Conservation (phyloP, 2,888 invertebrate genomes). For the Coelopa pilipes region DNA sequence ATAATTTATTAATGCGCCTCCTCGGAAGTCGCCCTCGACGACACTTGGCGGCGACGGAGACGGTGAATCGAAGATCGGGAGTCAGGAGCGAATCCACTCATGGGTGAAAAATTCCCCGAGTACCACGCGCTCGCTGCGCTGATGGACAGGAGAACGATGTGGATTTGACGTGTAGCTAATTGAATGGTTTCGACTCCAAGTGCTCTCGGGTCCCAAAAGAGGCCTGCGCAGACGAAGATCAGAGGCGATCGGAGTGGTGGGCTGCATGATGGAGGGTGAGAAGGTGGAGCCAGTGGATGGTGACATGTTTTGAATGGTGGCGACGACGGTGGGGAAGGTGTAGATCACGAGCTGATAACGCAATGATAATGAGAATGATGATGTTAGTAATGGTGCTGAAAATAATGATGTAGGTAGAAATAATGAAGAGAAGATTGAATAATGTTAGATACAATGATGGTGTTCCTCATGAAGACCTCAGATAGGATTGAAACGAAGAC, state of each 20-base stretch:
- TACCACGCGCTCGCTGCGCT: conserved; percentile 21
- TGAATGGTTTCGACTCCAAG: conserved; percentile 50
- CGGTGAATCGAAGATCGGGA: background rate
- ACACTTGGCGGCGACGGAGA: conserved; percentile 21
- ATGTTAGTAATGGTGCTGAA: too few relatives aligned
- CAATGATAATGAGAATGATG: too few relatives aligned
- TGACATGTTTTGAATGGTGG: background rate
- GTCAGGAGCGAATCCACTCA: conserved; percentile 9
- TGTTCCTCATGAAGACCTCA: too few relatives aligned
- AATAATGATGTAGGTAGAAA: too few relatives aligned
- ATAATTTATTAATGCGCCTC: conserved; percentile 29
- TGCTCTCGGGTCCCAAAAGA: background rate
- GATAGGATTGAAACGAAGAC: too few relatives aligned
- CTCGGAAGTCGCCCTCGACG: conserved; percentile 14
- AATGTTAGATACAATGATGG: too few relatives aligned
- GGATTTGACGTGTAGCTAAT: conserved; percentile 60
- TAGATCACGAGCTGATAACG: too few relatives aligned
- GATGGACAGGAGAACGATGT: conserved; percentile 51
- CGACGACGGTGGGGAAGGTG: too few relatives aligned
- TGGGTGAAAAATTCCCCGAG: background rate
- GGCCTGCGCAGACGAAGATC: background rate
- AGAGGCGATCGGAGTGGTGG: background rate
- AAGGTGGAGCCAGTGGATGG: background rate
- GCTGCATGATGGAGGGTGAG: background rate
- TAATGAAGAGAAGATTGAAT: too few relatives aligned